Conservation (phyloP, 2,113 vertebrate genomes). For the Hipposideros armiger region DNA sequence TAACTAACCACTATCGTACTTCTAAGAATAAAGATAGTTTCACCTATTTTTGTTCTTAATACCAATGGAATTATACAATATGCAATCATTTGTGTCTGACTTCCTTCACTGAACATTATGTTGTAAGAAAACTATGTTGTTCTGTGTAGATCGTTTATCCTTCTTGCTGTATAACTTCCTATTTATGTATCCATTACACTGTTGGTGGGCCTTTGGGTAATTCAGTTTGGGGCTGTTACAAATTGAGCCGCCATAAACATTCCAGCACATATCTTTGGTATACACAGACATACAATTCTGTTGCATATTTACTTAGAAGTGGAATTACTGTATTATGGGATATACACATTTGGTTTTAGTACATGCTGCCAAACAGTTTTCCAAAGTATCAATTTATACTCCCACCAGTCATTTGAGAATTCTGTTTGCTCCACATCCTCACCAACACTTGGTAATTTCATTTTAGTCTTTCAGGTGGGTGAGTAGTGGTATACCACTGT, state of each 20-base stretch:
- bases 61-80: neutral
- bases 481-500: neutral
- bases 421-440: slow-evolving; percentile 3
- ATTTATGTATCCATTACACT: neutral
- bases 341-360: slow-evolving; percentile 4
- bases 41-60: neutral
- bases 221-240: neutral
- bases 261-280: neutral
- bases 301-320: neutral
- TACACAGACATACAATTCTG: neutral
- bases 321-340: neutral
- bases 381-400: neutral
- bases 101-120: slow-evolving; percentile 7
- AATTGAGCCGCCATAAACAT: neutral
- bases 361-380: slow-evolving; percentile 1
- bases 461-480: slow-evolving; percentile 20
- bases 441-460: slow-evolving; percentile 3
- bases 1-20: neutral
- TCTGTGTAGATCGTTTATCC: neutral
- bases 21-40: neutral
- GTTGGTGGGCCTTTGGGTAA: neutral
- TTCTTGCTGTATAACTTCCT: neutral
- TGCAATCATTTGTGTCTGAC: neutral
- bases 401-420: neutral
- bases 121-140: neutral